Percentiles rank a stretch among this genome's conserved stretches.
Evolutionary conservation across 2,113 vertebrate species (phyloP).

Genomic region (Micronisus gabar): DNA sequence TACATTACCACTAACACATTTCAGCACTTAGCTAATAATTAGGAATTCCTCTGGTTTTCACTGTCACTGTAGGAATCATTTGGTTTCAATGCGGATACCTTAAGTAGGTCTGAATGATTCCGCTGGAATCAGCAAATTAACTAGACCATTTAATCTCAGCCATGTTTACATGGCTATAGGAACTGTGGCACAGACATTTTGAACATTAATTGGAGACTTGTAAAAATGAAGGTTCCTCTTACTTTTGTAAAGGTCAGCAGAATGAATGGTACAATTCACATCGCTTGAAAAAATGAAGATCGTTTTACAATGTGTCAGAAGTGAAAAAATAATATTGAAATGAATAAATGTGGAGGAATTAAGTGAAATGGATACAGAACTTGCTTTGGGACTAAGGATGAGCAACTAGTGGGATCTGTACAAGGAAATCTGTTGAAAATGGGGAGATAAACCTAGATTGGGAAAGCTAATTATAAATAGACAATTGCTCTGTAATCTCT

Average conservation of each 20-base stretch:
- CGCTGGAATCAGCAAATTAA: slow-evolving; percentile 20
- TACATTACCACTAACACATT: neutral
- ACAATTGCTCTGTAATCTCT: neutral
- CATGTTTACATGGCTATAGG: neutral
- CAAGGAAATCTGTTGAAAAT: neutral
- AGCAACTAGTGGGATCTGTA: neutral
- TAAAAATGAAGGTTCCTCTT: neutral
- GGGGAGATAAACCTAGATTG: neutral
- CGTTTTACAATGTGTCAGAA: neutral
- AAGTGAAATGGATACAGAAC: neutral
- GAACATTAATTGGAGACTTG: neutral
- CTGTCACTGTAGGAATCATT: neutral
- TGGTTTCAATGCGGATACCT: neutral
- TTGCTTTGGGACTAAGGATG: neutral
- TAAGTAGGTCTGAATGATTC: neutral
- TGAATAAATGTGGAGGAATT: neutral
- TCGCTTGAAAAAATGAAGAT: neutral
- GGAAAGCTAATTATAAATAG: neutral
- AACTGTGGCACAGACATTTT: neutral
- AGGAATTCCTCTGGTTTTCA: slow-evolving; percentile 27
- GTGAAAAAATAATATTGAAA: neutral
- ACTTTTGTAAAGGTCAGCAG: neutral
- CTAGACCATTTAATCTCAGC: neutral
- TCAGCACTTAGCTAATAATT: neutral
- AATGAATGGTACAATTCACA: neutral